These are phyloP conservation scores for Coracias cyanogaster DNA, from an alignment of 2,797 vertebrate genomes.

Conservation along the genomic window DNA sequence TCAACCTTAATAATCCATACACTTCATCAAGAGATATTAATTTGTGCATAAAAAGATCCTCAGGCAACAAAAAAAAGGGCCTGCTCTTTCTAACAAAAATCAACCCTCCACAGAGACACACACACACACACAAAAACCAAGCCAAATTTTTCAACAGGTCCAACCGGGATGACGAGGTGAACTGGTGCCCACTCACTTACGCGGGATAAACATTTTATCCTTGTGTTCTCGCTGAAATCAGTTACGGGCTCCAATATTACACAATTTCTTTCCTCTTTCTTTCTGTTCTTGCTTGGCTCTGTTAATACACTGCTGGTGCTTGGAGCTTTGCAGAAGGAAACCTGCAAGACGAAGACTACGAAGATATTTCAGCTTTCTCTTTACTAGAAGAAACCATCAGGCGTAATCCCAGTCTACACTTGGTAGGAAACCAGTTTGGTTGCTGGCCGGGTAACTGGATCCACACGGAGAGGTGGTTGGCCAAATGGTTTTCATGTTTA, in stretches of 20 bases:
- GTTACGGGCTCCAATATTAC: neutral
- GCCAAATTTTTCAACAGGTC: neutral
- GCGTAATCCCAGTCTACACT: neutral
- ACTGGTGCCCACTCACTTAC: neutral
- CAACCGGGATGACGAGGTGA: neutral
- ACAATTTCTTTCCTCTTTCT: neutral
- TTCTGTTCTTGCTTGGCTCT: neutral
- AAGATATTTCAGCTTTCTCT: neutral
- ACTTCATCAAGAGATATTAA: neutral
- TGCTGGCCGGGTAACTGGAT: neutral
- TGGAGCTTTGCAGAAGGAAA: neutral
- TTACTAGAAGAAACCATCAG: neutral
- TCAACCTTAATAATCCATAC: neutral
- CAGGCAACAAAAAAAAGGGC: neutral
- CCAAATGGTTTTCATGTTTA: neutral
- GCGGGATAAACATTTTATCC: neutral
- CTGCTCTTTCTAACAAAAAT: neutral
- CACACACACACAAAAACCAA: neutral
- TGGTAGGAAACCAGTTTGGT: neutral
- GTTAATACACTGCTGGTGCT: neutral
- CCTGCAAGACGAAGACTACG: neutral
- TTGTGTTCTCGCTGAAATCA: neutral
- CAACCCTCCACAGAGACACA: accelerated
- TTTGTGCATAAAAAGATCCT: neutral
- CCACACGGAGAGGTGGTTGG: neutral